Evolutionary conservation across 2,113 vertebrate genomes (phyloP).

Genomic region (Tachysurus vachellii): DNA sequence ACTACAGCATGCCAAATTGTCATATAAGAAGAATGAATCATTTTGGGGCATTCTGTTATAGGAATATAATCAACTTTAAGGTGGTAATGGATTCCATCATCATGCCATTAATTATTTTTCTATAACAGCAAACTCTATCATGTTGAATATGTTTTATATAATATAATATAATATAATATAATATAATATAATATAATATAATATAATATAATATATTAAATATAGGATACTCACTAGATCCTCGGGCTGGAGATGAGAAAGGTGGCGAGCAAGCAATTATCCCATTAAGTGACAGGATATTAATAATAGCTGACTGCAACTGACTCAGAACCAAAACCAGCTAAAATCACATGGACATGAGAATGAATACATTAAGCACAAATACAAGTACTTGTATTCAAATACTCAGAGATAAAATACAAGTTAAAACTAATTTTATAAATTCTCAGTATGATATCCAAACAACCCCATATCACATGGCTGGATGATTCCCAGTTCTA

Average conservation of each 20-base stretch:
- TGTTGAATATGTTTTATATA: neutral
- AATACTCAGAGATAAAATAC: neutral
- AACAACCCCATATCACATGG: neutral
- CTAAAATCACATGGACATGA: conserved; percentile 60
- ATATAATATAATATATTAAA: no score
- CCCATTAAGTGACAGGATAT: conserved; percentile 70
- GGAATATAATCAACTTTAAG: neutral
- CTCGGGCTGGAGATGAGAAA: conserved; percentile 76
- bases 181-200: neutral
- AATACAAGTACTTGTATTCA: no score
- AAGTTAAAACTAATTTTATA: neutral
- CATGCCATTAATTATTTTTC: neutral
- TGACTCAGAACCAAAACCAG: conserved; percentile 82
- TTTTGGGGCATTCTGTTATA: neutral
- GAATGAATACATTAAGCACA: neutral
- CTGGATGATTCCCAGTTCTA: no score
- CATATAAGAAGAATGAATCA: neutral
- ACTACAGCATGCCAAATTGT: neutral
- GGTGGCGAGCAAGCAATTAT: conserved; percentile 79
- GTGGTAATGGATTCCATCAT: neutral
- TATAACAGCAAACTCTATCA: neutral
- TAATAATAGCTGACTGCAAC: conserved; percentile 81
- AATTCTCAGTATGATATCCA: neutral
- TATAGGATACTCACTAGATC: conserved; percentile 81
- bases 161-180: neutral